phyloP scores from a whole-genome alignment of 2,888 invertebrate genomes.

The Dasysyrphus albostriatus region DNA sequence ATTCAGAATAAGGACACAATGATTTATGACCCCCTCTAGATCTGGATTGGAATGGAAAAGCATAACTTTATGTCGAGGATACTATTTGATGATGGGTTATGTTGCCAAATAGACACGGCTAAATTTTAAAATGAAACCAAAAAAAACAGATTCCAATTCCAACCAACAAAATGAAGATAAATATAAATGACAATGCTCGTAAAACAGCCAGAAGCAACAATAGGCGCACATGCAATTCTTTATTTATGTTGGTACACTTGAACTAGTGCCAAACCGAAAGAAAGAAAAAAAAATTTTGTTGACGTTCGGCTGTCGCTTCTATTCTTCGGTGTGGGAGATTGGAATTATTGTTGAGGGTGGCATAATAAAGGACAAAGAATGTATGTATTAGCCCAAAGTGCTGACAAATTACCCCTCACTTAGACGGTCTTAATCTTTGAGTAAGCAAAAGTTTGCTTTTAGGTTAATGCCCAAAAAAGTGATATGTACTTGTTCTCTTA shows the following conservation, averaged over 20 bases:
- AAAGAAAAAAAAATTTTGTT: conserved; percentile 58
- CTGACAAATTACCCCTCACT: conserved; percentile 66
- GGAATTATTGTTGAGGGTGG: conserved; percentile 58
- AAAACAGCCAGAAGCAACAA: conserved; percentile 69
- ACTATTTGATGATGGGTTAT: conserved; percentile 37
- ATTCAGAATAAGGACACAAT: conserved; percentile 51
- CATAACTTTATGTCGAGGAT: conserved; percentile 41
- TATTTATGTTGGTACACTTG: conserved; percentile 48
- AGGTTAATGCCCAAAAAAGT: conserved; percentile 40
- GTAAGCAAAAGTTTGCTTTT: conserved; percentile 53
- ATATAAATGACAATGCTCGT: conserved; percentile 52
- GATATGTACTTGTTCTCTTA: conserved; percentile 7
- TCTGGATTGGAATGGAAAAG: conserved; percentile 14
- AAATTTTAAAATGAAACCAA: neutral
- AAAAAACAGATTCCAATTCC: conserved; percentile 2
- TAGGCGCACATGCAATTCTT: conserved; percentile 58
- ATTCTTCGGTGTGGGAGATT: neutral
- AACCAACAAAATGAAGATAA: conserved; percentile 34
- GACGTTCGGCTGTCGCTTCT: conserved; percentile 62
- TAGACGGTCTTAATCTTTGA: conserved; percentile 54
- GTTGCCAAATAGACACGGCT: conserved; percentile 58
- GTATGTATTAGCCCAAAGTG: conserved; percentile 60
- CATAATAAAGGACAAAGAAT: conserved; percentile 48
- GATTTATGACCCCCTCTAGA: conserved; percentile 40
- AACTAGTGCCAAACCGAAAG: conserved; percentile 59